Evolutionary conservation across 2,113 vertebrate genomes (phyloP), one percentile per base, ranked within the genome.

Genomic region (Ptychochromis oligacanthus): DNA sequence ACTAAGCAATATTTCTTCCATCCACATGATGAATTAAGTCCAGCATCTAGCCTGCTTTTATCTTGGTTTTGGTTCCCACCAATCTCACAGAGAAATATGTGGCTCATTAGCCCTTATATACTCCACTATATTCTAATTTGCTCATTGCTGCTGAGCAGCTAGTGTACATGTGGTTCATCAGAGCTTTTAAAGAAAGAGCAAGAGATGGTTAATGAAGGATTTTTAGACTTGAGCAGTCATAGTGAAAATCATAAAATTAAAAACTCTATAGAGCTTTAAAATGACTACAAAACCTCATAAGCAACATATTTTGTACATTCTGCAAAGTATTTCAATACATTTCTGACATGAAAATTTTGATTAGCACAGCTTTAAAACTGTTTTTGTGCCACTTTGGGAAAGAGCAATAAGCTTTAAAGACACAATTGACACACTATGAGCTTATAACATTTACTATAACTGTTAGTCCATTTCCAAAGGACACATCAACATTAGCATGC

Each of bases 381-480:
- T 0, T 1, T 22, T 65, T 40, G 17, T 4, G 2, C 4, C 24
- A 46, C 1, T 65, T 64, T 22, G 20, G 61, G 20, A n/a, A 64
- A 43, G 61, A 65, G 36, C 12, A 65, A 65, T n/a, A 65, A 65
- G 61, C 7, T 65, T 36, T 40, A 24, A 40, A 40, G 22, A 64
- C 0, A 1, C 36, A 64, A 62, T 31, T 62, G 60, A 62, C 10
- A 1, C 5, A 0, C 5, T 18, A 62, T 31, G 18, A 62, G 18
- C 5, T 61, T 36, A 20, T 61, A 61, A 0, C 11, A 40, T 40
- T n/a, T 1, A 40, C 22, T 65, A 40, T 40, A 40, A 31, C 28
- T 31, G 28, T 31, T 31, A 65, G 36, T 65, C 36, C 7, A 43
- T 43, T 65, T 65, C 36, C 61, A 65, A 24, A 13, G 40, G 62